These are phyloP conservation scores for Brachyhypopomus occidentalis DNA, from an alignment of 2,113 vertebrate species.

Conservation along the genomic window DNA sequence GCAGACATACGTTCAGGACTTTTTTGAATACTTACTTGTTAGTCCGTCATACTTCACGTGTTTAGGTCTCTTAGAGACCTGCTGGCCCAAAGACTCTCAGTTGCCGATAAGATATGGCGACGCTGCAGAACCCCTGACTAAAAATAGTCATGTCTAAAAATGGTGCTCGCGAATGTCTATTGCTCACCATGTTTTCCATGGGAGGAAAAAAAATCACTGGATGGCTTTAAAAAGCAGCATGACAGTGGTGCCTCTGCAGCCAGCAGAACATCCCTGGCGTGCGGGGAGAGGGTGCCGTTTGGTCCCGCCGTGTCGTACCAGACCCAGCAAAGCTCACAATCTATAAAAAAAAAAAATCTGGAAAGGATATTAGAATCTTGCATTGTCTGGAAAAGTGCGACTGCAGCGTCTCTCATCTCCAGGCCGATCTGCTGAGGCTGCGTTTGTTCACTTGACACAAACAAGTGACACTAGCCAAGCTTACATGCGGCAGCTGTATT, in stretches of 20 bases:
- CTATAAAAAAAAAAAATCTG: constrained; percentile 38
- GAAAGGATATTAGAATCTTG: constrained; percentile 18
- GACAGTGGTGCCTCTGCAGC: constrained; percentile 19
- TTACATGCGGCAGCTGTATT: neutral
- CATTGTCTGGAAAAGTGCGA: constrained; percentile 8
- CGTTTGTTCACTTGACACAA: constrained; percentile 21
- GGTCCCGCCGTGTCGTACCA: constrained; percentile 16
- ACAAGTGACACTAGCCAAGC: neutral
- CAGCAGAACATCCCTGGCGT: neutral
- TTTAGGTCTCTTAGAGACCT: constrained; percentile 51
- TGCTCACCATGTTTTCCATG: constrained; percentile 56
- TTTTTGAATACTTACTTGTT: constrained; percentile 8
- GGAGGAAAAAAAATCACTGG: constrained; percentile 17
- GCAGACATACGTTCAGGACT: neutral
- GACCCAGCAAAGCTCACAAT: constrained; percentile 43
- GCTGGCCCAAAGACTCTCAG: constrained; percentile 58
- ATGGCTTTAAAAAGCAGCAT: constrained; percentile 14
- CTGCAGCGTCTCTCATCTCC: constrained; percentile 15
- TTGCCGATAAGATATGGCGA: constrained; percentile 56
- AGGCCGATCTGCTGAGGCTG: constrained; percentile 24
- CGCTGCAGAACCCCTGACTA: constrained; percentile 68
- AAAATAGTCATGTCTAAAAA: constrained; percentile 70
- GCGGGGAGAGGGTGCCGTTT: neutral
- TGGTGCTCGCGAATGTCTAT: constrained; percentile 54
- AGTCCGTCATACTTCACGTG: constrained; percentile 29